Base-by-base conservation (phyloP, 1,140 invertebrate genomes). In the Lepidotrigona ventralis region DNA sequence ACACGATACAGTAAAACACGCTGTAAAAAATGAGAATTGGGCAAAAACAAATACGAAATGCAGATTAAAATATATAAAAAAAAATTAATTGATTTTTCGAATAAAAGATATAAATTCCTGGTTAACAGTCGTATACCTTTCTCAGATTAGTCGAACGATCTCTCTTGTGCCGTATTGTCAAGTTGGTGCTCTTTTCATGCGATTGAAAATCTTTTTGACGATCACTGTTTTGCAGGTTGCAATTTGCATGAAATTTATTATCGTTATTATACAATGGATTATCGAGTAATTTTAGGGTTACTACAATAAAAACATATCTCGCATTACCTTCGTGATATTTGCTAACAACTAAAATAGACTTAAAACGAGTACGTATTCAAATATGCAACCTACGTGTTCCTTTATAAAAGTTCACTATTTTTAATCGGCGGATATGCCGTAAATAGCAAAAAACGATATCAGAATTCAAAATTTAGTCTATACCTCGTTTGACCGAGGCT, bases 81-180 rank as follows among this genome's bases (percentile, higher is more conserved):
- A 58, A 73, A n/a, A n/a, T 17, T 14, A 21, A 19, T 14, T 19
- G 9, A 8, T n/a, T 76, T 58, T 58, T 17, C 9, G 11, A 33
- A n/a, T 3, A 23, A 33, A 83, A 21, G 9, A 51, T 19, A 23
- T 11, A 21, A 29, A 19, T 23, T 15, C 8, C 19, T 11, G 12
- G 4, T 68, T 51, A 17, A 1, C 19, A 15, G 19, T 53, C 17
- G 5, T 39, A 51, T 75, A 70, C 63, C 66, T 19, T 82, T 81
- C n/a, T 17, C n/a, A 70, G 39, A 70, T 14, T 46, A 11, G 8
- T 60, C 54, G 15, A 39, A 63, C 46, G 75, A 83, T 54, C 54
- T 78, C 70, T 78, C 66, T 78, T 39, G 19, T 8, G 51, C 53
- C 29, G 17, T 83, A 53, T 78, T 78, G 69, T 70, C 39, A 51